Evolutionary conservation across 1,140 invertebrate species (phyloP).

Genomic region (Bombyx mori): DNA sequence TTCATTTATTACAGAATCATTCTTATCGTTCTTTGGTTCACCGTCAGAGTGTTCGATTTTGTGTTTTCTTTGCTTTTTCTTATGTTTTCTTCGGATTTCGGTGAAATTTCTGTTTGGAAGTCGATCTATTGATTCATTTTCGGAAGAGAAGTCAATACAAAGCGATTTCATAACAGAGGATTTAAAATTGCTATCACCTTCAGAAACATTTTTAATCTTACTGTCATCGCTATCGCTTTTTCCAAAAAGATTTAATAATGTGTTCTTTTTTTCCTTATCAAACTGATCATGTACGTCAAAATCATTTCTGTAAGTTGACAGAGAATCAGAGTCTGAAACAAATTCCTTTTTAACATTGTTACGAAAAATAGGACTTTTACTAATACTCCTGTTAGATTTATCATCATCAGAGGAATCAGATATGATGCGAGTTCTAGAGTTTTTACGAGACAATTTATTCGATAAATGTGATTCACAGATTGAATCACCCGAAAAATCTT

Average conservation of each 20-base stretch:
- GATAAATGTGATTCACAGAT: slow-evolving; percentile 57
- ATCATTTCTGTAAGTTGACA: slow-evolving; percentile 37
- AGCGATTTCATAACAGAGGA: slow-evolving; percentile 32
- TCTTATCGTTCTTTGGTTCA: slow-evolving; percentile 60
- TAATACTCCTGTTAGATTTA: slow-evolving; percentile 46
- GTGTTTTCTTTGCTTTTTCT: slow-evolving; percentile 86
- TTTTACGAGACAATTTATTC: slow-evolving; percentile 69
- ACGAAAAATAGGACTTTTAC: slow-evolving; percentile 51
- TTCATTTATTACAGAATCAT: slow-evolving; percentile 25
- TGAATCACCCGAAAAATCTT: slow-evolving; percentile 41
- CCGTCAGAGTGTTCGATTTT: slow-evolving; percentile 77
- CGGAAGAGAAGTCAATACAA: slow-evolving; percentile 70
- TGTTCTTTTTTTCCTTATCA: slow-evolving; percentile 62
- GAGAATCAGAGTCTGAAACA: slow-evolving; percentile 65
- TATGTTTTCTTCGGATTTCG: slow-evolving; percentile 81
- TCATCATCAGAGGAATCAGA: slow-evolving; percentile 75
- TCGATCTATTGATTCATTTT: slow-evolving; percentile 57
- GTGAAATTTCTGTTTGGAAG: slow-evolving; percentile 40
- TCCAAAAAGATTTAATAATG: slow-evolving; percentile 55
- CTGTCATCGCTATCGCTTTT: slow-evolving; percentile 62
- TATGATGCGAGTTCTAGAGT: slow-evolving; percentile 72
- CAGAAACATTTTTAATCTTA: slow-evolving; percentile 42
- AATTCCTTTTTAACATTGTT: slow-evolving; percentile 56
- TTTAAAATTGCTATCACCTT: slow-evolving; percentile 45
- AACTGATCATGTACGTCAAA: slow-evolving; percentile 38